Evolutionary conservation across 2,888 invertebrate genomes (phyloP).

Genomic region (Acrobeloides nanus): DNA sequence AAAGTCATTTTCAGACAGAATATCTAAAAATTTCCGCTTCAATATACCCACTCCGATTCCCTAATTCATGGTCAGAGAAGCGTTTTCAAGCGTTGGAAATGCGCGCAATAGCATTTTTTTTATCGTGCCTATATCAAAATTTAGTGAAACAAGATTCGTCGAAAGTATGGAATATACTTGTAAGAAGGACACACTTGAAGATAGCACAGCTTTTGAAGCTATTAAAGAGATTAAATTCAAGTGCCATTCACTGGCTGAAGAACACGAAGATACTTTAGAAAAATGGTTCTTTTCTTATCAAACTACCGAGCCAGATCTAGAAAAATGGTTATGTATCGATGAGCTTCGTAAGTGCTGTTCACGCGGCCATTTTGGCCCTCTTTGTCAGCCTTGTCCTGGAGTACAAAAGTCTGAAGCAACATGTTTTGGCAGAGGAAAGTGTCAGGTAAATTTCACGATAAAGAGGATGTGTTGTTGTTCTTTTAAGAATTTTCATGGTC

Average conservation of each 20-base stretch:
- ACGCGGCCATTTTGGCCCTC: conserved; percentile 71
- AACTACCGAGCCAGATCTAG: conserved; percentile 63
- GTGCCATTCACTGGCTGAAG: conserved; percentile 76
- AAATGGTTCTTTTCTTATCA: conserved; percentile 78
- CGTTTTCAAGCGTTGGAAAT: too few relatives aligned
- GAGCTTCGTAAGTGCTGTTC: conserved; percentile 67
- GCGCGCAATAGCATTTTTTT: too few relatives aligned
- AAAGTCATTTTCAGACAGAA: too few relatives aligned
- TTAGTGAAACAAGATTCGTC: conserved; percentile 74
- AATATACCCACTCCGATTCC: too few relatives aligned
- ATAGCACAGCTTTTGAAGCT: conserved; percentile 53
- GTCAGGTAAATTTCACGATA: conserved; percentile 60
- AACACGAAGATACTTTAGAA: conserved; percentile 73
- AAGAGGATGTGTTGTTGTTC: too few relatives aligned
- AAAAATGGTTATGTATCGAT: conserved; percentile 72
- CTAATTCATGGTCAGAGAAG: too few relatives aligned
- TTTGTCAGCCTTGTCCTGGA: conserved; percentile 73
- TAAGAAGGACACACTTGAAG: conserved; percentile 59
- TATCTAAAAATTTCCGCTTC: too few relatives aligned
- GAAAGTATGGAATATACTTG: conserved; percentile 85
- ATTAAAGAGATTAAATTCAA: conserved; percentile 44
- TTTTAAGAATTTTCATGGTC: too few relatives aligned
- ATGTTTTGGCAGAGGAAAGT: conserved; percentile 76
- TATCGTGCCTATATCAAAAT: conserved; percentile 23
- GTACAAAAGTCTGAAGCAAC: conserved; percentile 63